These are phyloP conservation scores for Dorcus hopei DNA, from an alignment of 2,888 invertebrate species.

Conservation along the genomic window DNA sequence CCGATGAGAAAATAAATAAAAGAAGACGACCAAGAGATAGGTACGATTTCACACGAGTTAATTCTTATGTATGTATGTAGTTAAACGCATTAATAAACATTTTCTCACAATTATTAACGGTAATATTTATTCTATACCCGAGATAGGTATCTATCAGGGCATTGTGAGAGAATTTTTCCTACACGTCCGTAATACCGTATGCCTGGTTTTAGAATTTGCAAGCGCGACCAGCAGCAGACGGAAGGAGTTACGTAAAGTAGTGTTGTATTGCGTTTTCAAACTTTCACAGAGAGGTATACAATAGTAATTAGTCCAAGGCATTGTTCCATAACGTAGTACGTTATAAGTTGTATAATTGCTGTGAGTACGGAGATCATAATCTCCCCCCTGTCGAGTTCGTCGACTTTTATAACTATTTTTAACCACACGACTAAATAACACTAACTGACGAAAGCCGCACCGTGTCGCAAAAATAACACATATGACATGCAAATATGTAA, in stretches of 20 bases:
- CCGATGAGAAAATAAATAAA: too few relatives aligned
- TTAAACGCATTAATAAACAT: not conserved
- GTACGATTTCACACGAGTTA: too few relatives aligned
- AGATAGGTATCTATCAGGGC: too few relatives aligned
- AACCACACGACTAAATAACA: too few relatives aligned
- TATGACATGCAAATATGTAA: too few relatives aligned
- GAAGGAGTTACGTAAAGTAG: not conserved
- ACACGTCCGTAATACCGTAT: not conserved
- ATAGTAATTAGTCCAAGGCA: constrained; percentile 22
- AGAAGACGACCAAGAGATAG: too few relatives aligned
- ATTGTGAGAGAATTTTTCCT: not conserved
- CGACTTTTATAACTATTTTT: not conserved
- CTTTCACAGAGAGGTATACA: constrained; percentile 9
- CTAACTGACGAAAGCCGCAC: too few relatives aligned
- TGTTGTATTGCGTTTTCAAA: not conserved
- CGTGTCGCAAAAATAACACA: too few relatives aligned
- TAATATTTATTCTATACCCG: not conserved
- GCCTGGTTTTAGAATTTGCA: not conserved
- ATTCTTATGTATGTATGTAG: too few relatives aligned
- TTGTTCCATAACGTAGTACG: constrained; percentile 24
- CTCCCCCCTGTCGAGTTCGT: not conserved
- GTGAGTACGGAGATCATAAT: constrained; percentile 1
- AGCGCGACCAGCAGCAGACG: too few relatives aligned
- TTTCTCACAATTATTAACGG: not conserved
- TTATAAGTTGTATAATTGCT: constrained; percentile 16